Base-by-base conservation (phyloP, 2,113 vertebrate species). In the Epinephelus fuscoguttatus region DNA sequence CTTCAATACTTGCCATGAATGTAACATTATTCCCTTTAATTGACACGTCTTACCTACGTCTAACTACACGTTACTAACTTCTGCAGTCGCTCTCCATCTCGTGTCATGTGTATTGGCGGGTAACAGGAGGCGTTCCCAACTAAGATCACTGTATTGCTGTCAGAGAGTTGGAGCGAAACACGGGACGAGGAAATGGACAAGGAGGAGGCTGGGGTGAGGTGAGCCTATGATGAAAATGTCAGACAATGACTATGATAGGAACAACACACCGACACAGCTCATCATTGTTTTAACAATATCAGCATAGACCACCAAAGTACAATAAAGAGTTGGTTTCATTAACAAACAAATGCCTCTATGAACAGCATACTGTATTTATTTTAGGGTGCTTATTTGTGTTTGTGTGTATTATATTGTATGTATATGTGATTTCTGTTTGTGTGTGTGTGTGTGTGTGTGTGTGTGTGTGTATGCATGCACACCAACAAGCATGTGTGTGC, bases 101-200 rank as follows among this genome's bases (percentile, higher is more conserved):
- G 33, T 83, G 62, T 82, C 84, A 50, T 37, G 45, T 70, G 55
- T 76, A 62, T 78, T 56, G 13, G 11, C 55, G 14, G 30, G 49
- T 80, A 55, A 82, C 53, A 30, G 45, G 45, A 80, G 27, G 57
- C 42, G 21, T 84, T 37, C n/a, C 10, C 15, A 45, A 55, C 42
- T 82, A 64, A 71, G 50, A 70, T 68, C 27, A 88, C 82, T 77
- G 86, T 93, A 91, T 89, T 92, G 91, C 90, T 90, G 88, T 90
- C 70, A 84, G 75, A 88, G 70, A 91, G 83, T 75, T 81, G 15
- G 66, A 87, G 69, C 78, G 59, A 81, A 81, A 81, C 77, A 82
- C 68, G 19, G 47, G 66, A 45, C 67, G 71, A 67, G 80, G 33
- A 76, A 68, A 55, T 1, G 49, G 64, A 81, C 19, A 0, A 76